Evolutionary conservation across 2,888 invertebrate species (phyloP).

Genomic region (Agrenia bidenticulata): DNA sequence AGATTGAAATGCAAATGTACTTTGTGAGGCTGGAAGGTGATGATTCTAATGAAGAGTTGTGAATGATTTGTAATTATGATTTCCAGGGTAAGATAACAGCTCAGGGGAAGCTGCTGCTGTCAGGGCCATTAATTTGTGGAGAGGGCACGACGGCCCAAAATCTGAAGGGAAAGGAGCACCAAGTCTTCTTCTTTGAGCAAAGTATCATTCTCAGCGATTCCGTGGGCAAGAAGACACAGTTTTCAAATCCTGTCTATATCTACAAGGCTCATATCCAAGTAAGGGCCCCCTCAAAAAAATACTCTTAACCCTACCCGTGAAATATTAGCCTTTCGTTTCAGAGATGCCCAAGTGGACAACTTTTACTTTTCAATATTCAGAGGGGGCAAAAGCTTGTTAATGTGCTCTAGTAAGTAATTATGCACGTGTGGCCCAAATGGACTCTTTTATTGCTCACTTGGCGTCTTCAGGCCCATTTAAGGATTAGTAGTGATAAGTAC

Average conservation of each 20-base stretch:
- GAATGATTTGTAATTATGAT: no score
- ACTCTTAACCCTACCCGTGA: neutral
- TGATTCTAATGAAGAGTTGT: no score
- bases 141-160: constrained; percentile 61
- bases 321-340: neutral
- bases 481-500: no score
- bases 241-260: constrained; percentile 88
- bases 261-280: constrained; percentile 96
- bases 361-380: no score
- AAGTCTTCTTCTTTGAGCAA: constrained; percentile 97
- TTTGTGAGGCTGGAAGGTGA: no score
- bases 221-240: constrained; percentile 87
- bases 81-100: constrained; percentile 94
- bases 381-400: no score
- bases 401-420: no score
- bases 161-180: constrained; percentile 75
- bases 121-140: constrained; percentile 74
- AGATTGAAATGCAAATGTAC: no score
- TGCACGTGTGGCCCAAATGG: no score
- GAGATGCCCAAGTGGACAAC: no score
- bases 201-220: constrained; percentile 95
- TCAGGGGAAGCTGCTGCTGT: constrained; percentile 90
- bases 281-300: constrained; percentile 51
- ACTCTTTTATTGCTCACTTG: no score
- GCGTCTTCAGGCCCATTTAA: no score